phyloP scores from a whole-genome alignment of 2,797 vertebrate genomes.

The Ambastaia sidthimunki region DNA sequence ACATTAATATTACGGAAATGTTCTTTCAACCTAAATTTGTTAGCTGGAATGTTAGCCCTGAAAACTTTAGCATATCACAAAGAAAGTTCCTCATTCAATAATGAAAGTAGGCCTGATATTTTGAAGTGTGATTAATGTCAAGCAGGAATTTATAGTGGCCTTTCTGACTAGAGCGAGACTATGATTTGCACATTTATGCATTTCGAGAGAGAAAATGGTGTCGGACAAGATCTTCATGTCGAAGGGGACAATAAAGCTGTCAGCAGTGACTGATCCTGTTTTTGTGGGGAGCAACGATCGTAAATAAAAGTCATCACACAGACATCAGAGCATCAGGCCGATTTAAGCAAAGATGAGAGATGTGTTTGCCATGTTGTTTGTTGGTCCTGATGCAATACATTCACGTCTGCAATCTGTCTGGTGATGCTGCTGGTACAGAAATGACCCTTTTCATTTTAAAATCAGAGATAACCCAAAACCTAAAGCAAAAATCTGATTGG shows the following conservation, averaged over 20 bases:
- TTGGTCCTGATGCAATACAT: background rate
- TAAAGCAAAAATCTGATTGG: background rate
- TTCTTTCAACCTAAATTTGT: too few species aligned
- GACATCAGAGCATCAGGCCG: constrained; percentile 21
- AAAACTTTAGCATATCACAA: background rate
- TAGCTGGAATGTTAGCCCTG: background rate
- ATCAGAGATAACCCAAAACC: too few species aligned
- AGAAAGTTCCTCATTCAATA: background rate
- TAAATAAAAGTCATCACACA: constrained; percentile 47
- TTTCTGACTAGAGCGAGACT: constrained; percentile 47
- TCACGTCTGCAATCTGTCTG: too few species aligned
- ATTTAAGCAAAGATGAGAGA: constrained; percentile 36
- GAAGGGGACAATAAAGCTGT: constrained; percentile 56
- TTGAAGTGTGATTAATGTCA: constrained; percentile 34
- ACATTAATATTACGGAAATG: too few species aligned
- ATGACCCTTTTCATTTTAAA: background rate
- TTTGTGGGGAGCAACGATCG: constrained; percentile 45
- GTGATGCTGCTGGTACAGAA: background rate
- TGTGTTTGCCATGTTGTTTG: background rate
- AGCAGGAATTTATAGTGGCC: constrained; percentile 45
- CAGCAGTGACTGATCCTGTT: constrained; percentile 42
- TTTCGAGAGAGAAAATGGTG: constrained; percentile 51
- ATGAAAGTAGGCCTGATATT: background rate
- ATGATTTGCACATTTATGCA: constrained; percentile 53
- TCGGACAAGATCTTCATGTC: constrained; percentile 48